Base-by-base conservation (phyloP, 2,888 invertebrate species). In the Hydrotaea diabolus region DNA sequence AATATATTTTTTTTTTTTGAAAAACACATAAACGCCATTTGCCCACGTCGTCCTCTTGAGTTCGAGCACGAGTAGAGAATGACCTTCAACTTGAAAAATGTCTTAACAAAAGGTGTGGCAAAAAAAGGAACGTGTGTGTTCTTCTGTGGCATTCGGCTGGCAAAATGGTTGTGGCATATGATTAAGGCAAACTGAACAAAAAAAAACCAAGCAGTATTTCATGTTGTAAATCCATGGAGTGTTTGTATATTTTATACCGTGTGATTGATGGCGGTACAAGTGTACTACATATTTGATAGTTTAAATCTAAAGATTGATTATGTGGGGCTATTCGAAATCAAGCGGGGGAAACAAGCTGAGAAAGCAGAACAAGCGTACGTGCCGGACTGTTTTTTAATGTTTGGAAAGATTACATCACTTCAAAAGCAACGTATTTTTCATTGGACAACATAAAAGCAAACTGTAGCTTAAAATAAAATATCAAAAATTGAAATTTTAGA, bases 61-160 rank as follows among this genome's bases (percentile, higher is more conserved):
- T 55, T 55, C 19, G 23, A 26, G 31, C 53, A 26, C 11, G 23
- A 17, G 15, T 31, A 23, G 17, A 23, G 53, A 77, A 43, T 57
- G 71, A 75, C 79, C 82, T 83, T 83, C 79, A 79, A 83, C 79
- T 83, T 83, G 76, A 57, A 79, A 79, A 75, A 46, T 57, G 43
- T 36, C 55, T 79, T 78, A 72, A 55, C 17, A 17, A 43, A 55
- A 75, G 77, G 74, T 74, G 77, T 82, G 77, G 72, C 17, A 46
- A 19, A 8, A 17, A 17, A 39, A 17, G 7, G 21, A 21, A 55
- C 55, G 11, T 5, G 55, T 3, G 7, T 21, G 7, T 3, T 13
- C 7, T 39, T 39, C 39, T 39, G 55, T 55, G 55, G 21, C 17
- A 55, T 55, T 9, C 19, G 17, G 11, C 4, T 8, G 21, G 17